Evolutionary conservation across 2,888 invertebrate species (phyloP), one percentile per base, ranked within the genome.

Genomic region (Pomacea canaliculata): DNA sequence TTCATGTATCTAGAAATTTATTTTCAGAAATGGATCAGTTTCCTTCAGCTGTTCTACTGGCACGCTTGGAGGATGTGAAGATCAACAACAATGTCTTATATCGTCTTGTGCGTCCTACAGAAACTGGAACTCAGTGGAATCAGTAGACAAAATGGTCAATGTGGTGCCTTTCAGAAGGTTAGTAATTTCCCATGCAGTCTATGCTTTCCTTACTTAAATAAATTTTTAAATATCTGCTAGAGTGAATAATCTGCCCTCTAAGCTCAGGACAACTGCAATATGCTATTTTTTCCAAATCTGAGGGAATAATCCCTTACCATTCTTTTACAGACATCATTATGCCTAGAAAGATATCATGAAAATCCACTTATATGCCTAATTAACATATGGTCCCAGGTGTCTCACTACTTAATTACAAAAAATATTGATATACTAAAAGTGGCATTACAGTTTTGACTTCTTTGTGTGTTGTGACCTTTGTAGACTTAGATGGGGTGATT

Each of bases 161-260:
- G 87, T 87, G 27, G 83, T 87, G 51, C 87, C 87, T 13, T 83
- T 82, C 77, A 85, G 85, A 78, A 85, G 87, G 87, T 86, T 77
- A 71, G 60, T n/a, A n/a, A 8, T 69, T 18, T 23, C 10, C 16
- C 51, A 56, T 56, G 10, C 51, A 56, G 37, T 5, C 19, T 9
- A 7, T 23, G 10, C n/a, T 73, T 19, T 48, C 13, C 67, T 65
- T 68, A 65, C 23, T 60, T 23, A 69, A 27, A 1, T 19, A 19
- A 7, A 12, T 37, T 37, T 37, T 37, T 37, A 37, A 37, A 37
- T 37, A 37, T 37, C 37, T 37, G 19, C 65, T 65, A 65, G 7
- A 65, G 10, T 27, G 37, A 9, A 65, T 65, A 18, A 65, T 65
- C 18, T 62, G 19, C 4, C 18, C 2, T 65, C 37, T 13, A 27